phyloP scores from a whole-genome alignment of 2,888 invertebrate genomes.

The Apotomis turbidana region DNA sequence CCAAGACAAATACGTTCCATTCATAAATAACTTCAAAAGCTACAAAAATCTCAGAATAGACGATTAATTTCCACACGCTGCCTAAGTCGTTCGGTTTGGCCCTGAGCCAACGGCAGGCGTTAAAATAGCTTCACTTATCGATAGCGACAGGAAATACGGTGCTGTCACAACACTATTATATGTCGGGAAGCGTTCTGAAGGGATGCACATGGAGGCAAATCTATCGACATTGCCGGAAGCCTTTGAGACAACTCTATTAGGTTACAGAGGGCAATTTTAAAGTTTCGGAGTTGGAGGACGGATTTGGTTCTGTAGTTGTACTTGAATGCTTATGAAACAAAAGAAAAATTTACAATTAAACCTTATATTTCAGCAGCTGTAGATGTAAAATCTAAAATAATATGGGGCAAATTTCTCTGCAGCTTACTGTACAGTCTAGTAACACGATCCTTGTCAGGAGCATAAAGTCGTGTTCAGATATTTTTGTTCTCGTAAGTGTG shows the following conservation, averaged over 20 bases:
- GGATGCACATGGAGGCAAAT: conserved; percentile 42
- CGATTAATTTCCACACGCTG: conserved; percentile 44
- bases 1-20: conserved; percentile 37
- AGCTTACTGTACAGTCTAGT: too few species aligned
- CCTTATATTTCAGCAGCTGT: not conserved
- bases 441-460: too few species aligned
- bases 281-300: conserved; percentile 11
- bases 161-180: conserved; percentile 64
- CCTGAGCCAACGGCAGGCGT: conserved; percentile 54
- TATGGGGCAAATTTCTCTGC: too few species aligned
- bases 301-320: conserved; percentile 10
- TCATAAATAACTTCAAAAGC: conserved; percentile 42
- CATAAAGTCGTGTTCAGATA: too few species aligned
- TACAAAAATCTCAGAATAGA: conserved; percentile 44
- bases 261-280: conserved; percentile 28
- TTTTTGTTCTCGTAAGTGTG: too few species aligned
- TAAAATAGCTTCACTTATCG: conserved; percentile 66
- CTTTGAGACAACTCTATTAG: conserved; percentile 34
- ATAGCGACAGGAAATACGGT: conserved; percentile 59
- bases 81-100: conserved; percentile 53
- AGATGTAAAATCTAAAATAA: not conserved
- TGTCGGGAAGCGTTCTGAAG: conserved; percentile 55
- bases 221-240: conserved; percentile 37
- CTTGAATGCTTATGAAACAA: not conserved
- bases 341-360: not conserved